Evolutionary conservation across 2,888 invertebrate genomes (phyloP), one percentile per base, ranked within the genome.

Genomic region (Byasa hedistus): DNA sequence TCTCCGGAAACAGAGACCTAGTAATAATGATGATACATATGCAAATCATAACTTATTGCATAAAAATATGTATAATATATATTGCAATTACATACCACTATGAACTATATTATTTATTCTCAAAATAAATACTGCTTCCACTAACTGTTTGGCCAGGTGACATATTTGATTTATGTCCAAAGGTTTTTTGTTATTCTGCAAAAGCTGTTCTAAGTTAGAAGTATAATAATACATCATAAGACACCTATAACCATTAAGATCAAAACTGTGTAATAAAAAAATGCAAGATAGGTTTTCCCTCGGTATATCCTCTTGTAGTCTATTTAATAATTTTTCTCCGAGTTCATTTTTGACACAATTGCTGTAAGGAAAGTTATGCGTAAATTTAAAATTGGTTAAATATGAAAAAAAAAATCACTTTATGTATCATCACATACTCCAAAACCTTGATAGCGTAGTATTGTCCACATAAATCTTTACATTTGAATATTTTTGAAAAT

Each of bases 181-280:
- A 15, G 76, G 64, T 62, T 70, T 74, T 0, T 65, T 62, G 21
- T 68, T 70, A 21, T 69, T 70, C 1, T 24, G 1, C 44, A 87
- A 65, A 0, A 72, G 79, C 70, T 82, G 63, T 10, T 64, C 24
- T 59, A 89, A 73, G 59, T 79, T 86, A 57, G 68, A 76, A 1
- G 87, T 82, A 69, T 80, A 88, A 68, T 79, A 87, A 17, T 86
- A 84, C 69, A 81, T 80, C 21, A 88, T 55, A 17, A 78, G 79
- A 70, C 83, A 86, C 78, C 79, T 80, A 0, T 66, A 61, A 19
- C 68, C 66, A 0, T 63, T 62, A 1, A 79, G 17, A 19, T 39
- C 23, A 60, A 86, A 85, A n/a, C 72, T 70, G 19, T 72, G 68
- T 0, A 79, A 66, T 19, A 83, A 63, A 57, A 70, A 69, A 0